Conservation (phyloP, 2,797 vertebrate species). For the Sebastes glaucus region DNA sequence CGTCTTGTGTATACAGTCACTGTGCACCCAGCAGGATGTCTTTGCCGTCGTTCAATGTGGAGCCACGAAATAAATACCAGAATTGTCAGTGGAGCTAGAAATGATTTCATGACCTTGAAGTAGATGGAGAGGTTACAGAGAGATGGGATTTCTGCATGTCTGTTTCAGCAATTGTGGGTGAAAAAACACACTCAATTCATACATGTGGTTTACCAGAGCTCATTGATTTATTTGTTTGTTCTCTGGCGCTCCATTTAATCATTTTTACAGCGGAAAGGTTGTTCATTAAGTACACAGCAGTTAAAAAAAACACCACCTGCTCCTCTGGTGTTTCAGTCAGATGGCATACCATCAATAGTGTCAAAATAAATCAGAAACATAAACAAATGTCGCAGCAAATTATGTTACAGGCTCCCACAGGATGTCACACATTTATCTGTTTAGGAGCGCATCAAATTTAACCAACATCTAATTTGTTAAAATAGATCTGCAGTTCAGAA, state of each 20-base stretch:
- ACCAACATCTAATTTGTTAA: background rate
- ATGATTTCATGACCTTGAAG: conserved; percentile 11
- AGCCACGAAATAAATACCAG: conserved; percentile 14
- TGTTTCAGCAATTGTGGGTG: background rate
- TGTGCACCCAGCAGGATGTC: background rate
- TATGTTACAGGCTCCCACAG: background rate
- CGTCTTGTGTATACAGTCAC: conserved; percentile 1
- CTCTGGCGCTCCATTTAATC: background rate
- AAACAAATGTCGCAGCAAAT: conserved; percentile 4
- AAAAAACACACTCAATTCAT: background rate
- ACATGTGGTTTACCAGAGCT: background rate
- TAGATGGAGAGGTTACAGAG: background rate
- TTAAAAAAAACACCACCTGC: conserved; percentile 37
- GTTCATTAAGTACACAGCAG: conserved; percentile 8
- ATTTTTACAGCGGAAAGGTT: background rate
- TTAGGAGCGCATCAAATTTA: background rate
- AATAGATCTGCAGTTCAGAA: background rate
- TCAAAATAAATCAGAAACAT: background rate
- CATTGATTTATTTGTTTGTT: conserved; percentile 3
- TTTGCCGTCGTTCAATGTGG: background rate
- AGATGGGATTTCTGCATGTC: background rate
- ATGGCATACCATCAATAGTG: conserved; percentile 3
- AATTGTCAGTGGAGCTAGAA: background rate
- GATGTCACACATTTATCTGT: background rate
- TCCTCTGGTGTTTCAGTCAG: conserved; percentile 18